Evolutionary conservation across 2,797 vertebrate species (phyloP), one percentile per base, ranked within the genome.

Genomic region (Crax fasciolata): DNA sequence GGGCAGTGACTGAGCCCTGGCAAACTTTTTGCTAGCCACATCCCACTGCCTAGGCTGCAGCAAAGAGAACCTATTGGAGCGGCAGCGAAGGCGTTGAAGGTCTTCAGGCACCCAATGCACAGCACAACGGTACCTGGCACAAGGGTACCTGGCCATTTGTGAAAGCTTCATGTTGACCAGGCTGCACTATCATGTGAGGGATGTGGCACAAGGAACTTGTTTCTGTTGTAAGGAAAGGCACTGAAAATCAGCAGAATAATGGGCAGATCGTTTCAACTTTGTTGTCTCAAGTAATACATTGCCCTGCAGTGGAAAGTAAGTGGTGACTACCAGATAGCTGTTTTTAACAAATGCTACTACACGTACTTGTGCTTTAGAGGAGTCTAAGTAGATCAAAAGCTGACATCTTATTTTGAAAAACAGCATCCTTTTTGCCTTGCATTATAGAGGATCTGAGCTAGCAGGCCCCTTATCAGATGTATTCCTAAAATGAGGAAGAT

Each of bases 401-500:
- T 58, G 58, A 66, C 58, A 70, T 52, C 14, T 48, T 43, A n/a
- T 44, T 86, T 48, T 72, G 38, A 80, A 90, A 85, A 72, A 6
- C 10, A 72, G 30, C 5, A 81, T 15, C 19, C 25, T 83, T 85
- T 85, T 67, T 6, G 19, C 35, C 48, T 80, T 24, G 32, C 43
- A 5, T 19, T 51, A 62, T 11, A 72, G 39, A 62, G 46, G 30
- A 87, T 62, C 43, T 0, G 0, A 72, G 70, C 18, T 82, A 77
- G 17, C 70, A 84, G 92, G 89, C 70, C 41, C 46, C 57, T 75
- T 92, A 79, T 28, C 41, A 58, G 63, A 66, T 41, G 63, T 43
- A 71, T 89, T 89, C 72, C 62, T 90, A 89, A 95, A 96, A 90
- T 83, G 87, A 84, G 51, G 78, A 81, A 81, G 43, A 44, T 23